phyloP scores from a whole-genome alignment of 2,113 vertebrate species.

The Caretta caretta region DNA sequence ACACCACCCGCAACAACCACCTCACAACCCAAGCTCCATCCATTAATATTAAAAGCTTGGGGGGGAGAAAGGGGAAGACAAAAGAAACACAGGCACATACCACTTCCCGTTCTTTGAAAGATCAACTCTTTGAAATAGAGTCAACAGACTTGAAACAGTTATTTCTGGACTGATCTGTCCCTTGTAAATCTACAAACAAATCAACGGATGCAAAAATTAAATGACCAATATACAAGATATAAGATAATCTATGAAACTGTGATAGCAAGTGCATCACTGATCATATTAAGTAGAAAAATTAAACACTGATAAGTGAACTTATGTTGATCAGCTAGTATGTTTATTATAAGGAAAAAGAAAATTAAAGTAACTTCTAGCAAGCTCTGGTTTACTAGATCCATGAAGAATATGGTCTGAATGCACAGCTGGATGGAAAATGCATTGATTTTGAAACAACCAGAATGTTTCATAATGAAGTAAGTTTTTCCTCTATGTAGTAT shows the following conservation, averaged over 20 bases:
- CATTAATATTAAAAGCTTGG: not conserved
- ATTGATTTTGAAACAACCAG: not conserved
- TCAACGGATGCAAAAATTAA: not conserved
- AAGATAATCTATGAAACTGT: not conserved
- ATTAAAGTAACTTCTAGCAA: not conserved
- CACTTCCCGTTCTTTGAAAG: constrained; percentile 79
- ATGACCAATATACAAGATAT: not conserved
- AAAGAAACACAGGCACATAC: constrained; percentile 74
- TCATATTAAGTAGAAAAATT: not conserved
- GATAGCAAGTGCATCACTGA: not conserved
- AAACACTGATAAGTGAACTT: not conserved
- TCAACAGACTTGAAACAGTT: constrained; percentile 79
- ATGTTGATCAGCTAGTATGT: not conserved
- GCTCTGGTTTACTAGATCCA: not conserved
- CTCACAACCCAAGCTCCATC: not conserved
- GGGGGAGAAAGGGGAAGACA: not conserved
- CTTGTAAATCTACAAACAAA: constrained; percentile 75
- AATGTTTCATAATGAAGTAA: not conserved
- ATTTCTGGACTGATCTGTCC: constrained; percentile 80
- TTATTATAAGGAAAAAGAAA: not conserved
- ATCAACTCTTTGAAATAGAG: constrained; percentile 84
- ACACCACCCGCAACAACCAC: not conserved
- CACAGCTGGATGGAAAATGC: not conserved
- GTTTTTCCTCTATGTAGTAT: not conserved
- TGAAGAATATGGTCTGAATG: rapidly evolving